Evolutionary conservation across 2,888 invertebrate genomes (phyloP), one percentile per base, ranked within the genome.

Genomic region (Eudemis profundana): DNA sequence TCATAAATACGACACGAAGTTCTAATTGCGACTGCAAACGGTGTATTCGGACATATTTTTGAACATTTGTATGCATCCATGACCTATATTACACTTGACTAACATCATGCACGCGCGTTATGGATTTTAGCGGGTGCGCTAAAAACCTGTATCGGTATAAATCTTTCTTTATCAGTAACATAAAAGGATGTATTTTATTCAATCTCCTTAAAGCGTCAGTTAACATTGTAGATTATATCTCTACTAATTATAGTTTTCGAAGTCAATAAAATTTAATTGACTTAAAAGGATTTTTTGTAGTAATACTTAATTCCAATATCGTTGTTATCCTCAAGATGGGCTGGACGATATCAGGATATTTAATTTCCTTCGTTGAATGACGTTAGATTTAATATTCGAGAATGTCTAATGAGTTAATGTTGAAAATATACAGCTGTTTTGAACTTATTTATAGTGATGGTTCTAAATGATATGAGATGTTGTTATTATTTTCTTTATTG

Each of bases 191-290:
- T 29, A 42, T 40, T 56, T 12, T 38, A 46, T 46, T 36, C 27
- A 51, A 42, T 50, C 53, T 29, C 15, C 12, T 42, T 49, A 15
- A 47, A 33, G 21, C 49, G 36, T 59, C 50, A 51, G 61, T 50
- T 50, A 50, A 21, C 42, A 50, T 51, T 49, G 14, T 21, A 72
- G 78, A 79, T 78, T 54, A 51, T 69, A 78, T 81, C 78, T 70
- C 42, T 19, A 70, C 72, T 84, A 84, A 88, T 86, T 84, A 82
- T 82, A 78, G 74, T 73, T 76, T 79, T 74, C 74, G 76, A 75
- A 76, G 75, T 69, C 72, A 68, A 78, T 85, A 82, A 86, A 87
- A 86, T 86, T 82, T 82, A 86, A 87, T 87, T 78, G 83, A 80
- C 70, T 71, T 68, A 70, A 75, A 77, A 75, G 73, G 72, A 70